A percentile compares a stretch with the other conserved stretches of the same genome.
Evolutionary conservation across 2,888 invertebrate species (phyloP).

Genomic region (Phania funesta): DNA sequence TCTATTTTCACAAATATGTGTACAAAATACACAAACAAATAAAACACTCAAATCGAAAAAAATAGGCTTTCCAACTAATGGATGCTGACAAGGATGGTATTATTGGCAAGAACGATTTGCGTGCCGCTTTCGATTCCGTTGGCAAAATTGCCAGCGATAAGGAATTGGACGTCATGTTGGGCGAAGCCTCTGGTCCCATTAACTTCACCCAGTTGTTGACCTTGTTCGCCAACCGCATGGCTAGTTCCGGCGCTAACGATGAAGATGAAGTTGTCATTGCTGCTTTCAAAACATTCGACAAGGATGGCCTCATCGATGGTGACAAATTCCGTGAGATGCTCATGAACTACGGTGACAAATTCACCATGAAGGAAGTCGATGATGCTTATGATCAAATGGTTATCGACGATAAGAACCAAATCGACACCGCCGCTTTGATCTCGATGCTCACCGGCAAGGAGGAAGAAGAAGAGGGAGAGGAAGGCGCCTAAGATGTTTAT

Average conservation of each 20-base stretch:
- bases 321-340: slow-evolving; percentile 94
- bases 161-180: slow-evolving; percentile 94
- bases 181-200: slow-evolving; percentile 93
- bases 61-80: slow-evolving; percentile 95
- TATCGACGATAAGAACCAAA: slow-evolving; percentile 93
- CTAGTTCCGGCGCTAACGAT: slow-evolving; percentile 92
- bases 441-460: slow-evolving; percentile 92
- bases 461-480: slow-evolving; percentile 90
- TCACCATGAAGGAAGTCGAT: slow-evolving; percentile 92
- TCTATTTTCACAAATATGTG: background rate
- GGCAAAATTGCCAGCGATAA: slow-evolving; percentile 94
- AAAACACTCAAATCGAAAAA: background rate
- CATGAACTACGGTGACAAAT: slow-evolving; percentile 96
- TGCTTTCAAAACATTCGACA: slow-evolving; percentile 96
- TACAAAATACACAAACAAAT: background rate
- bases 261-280: slow-evolving; percentile 95
- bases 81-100: slow-evolving; percentile 97
- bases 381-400: slow-evolving; percentile 96
- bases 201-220: slow-evolving; percentile 97
- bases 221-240: slow-evolving; percentile 95
- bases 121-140: slow-evolving; percentile 94
- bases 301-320: slow-evolving; percentile 92
- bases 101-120: slow-evolving; percentile 93
- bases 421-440: slow-evolving; percentile 93
- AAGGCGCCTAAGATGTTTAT: slow-evolving; percentile 73